Evolutionary conservation across 1,140 invertebrate species (phyloP).

Genomic region (Hypothenemus hampei): DNA sequence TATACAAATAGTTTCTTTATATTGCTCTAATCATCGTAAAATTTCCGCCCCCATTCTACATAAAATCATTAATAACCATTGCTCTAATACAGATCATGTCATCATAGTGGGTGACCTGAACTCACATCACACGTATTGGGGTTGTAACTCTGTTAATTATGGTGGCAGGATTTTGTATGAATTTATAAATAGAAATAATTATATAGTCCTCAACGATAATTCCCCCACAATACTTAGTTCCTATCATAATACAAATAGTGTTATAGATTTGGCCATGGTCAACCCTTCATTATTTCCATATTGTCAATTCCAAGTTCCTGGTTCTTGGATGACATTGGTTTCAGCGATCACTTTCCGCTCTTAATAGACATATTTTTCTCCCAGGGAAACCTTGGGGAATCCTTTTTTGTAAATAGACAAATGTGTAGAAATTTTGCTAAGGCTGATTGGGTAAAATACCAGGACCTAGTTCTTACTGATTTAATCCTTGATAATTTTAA

Average conservation of each 20-base stretch:
- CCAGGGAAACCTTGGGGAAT: not conserved
- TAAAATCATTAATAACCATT: not conserved
- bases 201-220: not conserved
- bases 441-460: not conserved
- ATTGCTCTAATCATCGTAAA: not conserved
- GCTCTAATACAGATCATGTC: not conserved
- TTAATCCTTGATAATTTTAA: not conserved
- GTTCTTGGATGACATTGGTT: not conserved
- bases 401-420: not conserved
- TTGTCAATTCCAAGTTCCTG: not conserved
- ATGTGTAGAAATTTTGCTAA: not conserved
- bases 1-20: not conserved
- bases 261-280: not conserved
- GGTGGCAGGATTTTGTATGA: not conserved
- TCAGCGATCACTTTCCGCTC: not conserved
- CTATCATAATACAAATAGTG: not conserved
- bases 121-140: constrained; percentile 3
- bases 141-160: not conserved
- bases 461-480: not conserved
- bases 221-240: not conserved
- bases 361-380: not conserved
- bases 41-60: not conserved
- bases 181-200: not conserved
- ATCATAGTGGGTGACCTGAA: constrained; percentile 15
- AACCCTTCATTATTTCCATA: not conserved